Base-by-base conservation (phyloP, 2,113 vertebrate genomes). In the Lates calcarifer region DNA sequence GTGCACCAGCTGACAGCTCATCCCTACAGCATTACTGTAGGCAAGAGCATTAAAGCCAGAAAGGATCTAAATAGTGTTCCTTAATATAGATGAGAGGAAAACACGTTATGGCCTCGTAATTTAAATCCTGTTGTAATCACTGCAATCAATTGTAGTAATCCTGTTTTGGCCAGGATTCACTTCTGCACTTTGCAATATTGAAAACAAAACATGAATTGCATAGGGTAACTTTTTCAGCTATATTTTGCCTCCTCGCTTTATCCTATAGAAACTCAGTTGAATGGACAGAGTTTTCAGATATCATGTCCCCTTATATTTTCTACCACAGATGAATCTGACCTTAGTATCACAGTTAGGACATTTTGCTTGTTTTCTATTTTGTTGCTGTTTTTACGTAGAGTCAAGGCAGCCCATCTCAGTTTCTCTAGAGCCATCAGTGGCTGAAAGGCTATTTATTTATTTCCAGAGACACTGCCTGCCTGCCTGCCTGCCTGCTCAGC, bases 371-470 rank as follows among this genome's bases (percentile, higher is more conserved):
- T 81, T 85, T 81, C 13, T 41, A 12, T 77, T 47, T 68, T 33
- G 13, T 55, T 41, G 14, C 43, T n/a, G 8, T 66, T 74, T 53
- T 47, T 10, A 35, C 45, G 47, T 26, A 57, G 55, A 67, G 37
- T 67, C 35, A 9, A 37, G 22, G 37, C 68, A 74, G n/a, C 17
- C 31, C 11, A 4, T 45, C 22, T 81, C n/a, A 39, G 60, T 71
- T 74, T 58, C 37, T 81, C 57, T 18, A 4, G 47, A 64, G 29
- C 66, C 45, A 74, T 84, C 80, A 67, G 33, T 37, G 45, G 67
- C 57, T 64, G 61, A 83, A 66, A 65, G 66, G 74, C 66, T 83
- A 65, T 81, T 75, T 78, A 57, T 81, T 60, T 81, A 51, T 43
- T 76, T 81, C 26, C 41, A 47, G 47, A 84, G 74, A 75, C 37